These are phyloP conservation scores for Diabrotica virgifera DNA, from an alignment of 1,140 invertebrate species.

Conservation along the genomic window DNA sequence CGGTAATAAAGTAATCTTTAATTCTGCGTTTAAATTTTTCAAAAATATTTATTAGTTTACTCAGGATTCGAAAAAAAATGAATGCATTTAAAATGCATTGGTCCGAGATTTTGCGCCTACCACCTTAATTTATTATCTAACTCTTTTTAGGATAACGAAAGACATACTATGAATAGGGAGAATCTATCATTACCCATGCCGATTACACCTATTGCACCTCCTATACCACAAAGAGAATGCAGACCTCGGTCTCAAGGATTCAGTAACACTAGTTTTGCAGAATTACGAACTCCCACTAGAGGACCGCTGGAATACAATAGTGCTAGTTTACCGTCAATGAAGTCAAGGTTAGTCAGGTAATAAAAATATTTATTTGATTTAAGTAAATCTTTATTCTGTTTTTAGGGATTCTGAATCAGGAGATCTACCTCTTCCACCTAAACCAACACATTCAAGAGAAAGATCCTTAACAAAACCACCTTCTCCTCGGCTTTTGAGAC, in stretches of 20 bases:
- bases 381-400: background rate
- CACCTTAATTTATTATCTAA: too few relatives aligned
- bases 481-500: conserved; percentile 57
- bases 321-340: conserved; percentile 48
- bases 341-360: conserved; percentile 36
- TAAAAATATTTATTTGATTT: background rate
- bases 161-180: conserved; percentile 36
- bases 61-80: too few relatives aligned
- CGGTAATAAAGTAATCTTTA: too few relatives aligned
- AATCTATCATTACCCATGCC: conserved; percentile 44
- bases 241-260: conserved; percentile 58
- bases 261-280: conserved; percentile 42
- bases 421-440: conserved; percentile 50
- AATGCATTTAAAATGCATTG: too few relatives aligned
- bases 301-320: conserved; percentile 45
- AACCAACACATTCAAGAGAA: conserved; percentile 54
- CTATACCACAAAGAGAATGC: conserved; percentile 57
- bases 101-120: too few relatives aligned
- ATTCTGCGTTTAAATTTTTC: too few relatives aligned
- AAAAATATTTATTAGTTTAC: too few relatives aligned
- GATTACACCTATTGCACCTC: conserved; percentile 49
- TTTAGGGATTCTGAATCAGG: conserved; percentile 42
- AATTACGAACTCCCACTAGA: conserved; percentile 45
- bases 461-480: conserved; percentile 58
- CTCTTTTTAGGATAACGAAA: conserved; percentile 30